Percentiles rank a stretch among this genome's conserved stretches.
Conservation (phyloP, 2,888 invertebrate species). For the Zelleria hepariella region DNA sequence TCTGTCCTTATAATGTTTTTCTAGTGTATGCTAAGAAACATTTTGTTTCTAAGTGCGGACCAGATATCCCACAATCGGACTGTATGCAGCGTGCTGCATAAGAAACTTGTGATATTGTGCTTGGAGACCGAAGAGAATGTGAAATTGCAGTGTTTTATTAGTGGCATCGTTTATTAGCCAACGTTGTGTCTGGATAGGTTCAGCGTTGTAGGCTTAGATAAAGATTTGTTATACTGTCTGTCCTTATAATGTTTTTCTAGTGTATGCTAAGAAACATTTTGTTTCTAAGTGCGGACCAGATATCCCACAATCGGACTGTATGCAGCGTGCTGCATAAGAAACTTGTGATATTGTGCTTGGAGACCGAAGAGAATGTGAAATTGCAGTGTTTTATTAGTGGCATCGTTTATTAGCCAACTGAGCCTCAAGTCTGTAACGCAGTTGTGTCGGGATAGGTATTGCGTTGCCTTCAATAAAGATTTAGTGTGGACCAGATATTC, state of each 20-base stretch:
- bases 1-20: too few species aligned
- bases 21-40: conserved; percentile 86
- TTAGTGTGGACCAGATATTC: conserved; percentile 83
- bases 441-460: too few species aligned
- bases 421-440: too few species aligned
- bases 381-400: conserved; percentile 88
- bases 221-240: too few species aligned
- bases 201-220: too few species aligned
- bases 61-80: conserved; percentile 81
- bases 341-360: conserved; percentile 81
- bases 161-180: conserved; percentile 72
- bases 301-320: conserved; percentile 78
- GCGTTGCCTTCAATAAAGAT: too few species aligned
- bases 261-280: conserved; percentile 85
- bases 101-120: conserved; percentile 80
- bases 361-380: conserved; percentile 81
- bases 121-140: conserved; percentile 82
- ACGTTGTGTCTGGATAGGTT: not conserved
- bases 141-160: conserved; percentile 85
- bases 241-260: too few species aligned
- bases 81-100: conserved; percentile 83
- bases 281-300: conserved; percentile 84
- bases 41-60: conserved; percentile 83
- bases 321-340: conserved; percentile 84
- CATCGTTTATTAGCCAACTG: conserved; percentile 56